Evolutionary conservation across 2,888 invertebrate genomes (phyloP), one percentile per base, ranked within the genome.

Genomic region (Scaptomyza polygonia): DNA sequence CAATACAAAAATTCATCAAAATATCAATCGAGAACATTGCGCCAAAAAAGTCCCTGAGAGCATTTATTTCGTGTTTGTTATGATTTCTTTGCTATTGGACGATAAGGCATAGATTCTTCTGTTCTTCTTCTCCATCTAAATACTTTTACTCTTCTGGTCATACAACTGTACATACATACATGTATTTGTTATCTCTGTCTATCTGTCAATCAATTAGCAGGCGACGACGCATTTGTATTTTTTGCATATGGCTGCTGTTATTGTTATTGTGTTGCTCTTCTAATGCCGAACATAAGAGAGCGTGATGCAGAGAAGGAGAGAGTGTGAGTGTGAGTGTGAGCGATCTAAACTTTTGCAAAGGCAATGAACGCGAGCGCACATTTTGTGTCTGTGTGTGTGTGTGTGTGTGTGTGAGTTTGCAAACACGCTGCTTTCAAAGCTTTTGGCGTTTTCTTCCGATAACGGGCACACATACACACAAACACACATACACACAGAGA

Each of bases 361-460:
- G 85, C 83, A 85, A 85, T 85, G 83, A 84, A 83, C 83, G 85
- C 80, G 80, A 80, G 72, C 73, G 66, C 56, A 40, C 40, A 62
- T 57, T 53, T 55, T 55, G 53, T 56, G 48, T 36, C 39, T 61
- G 48, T 21, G 34, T 21, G 40, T 43, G 25, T 59, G 44, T n/a
- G n/a, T 45, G 54, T 48, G 44, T 62, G 52, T 51, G 29, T 53
- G 56, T 59, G 65, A 63, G 53, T 57, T 54, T 30, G 56, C 47
- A 40, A 54, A 42, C 47, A 55, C 61, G 61, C 40, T 42, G 55
- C 44, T 72, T 62, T 55, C n/a, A 72, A 66, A 80, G 86, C 87
- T 86, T 86, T 86, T 79, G 82, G 86, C 87, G 80, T 86, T 86
- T 86, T 80, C 86, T 86, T 86, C 86, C 86, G 86, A 86, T 86